Evolutionary conservation across 2,797 vertebrate genomes (phyloP).

Genomic region (Salmo trutta): DNA sequence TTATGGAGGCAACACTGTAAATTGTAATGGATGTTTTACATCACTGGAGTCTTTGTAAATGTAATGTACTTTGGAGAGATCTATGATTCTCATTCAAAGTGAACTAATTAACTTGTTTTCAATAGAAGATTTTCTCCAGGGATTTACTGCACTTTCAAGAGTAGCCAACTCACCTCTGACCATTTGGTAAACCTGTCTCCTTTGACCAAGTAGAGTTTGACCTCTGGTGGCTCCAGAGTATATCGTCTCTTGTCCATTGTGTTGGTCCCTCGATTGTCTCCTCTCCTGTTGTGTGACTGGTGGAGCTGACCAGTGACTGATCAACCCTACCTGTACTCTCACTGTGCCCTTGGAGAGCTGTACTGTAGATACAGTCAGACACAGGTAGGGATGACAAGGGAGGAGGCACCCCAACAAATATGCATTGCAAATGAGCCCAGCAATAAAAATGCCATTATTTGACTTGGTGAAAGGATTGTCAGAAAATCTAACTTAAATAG

Average conservation of each 20-base stretch:
- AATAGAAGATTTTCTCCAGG: background rate
- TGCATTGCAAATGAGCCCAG: slow-evolving; percentile 80
- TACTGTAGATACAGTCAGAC: background rate
- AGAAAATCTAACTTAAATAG: no score
- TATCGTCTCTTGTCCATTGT: slow-evolving; percentile 85
- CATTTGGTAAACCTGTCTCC: slow-evolving; percentile 95
- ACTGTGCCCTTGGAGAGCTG: background rate
- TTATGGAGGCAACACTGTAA: no score
- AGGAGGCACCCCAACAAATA: slow-evolving; percentile 64
- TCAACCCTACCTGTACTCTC: background rate
- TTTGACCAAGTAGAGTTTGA: slow-evolving; percentile 89
- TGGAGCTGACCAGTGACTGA: background rate
- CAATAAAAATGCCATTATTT: slow-evolving; percentile 8
- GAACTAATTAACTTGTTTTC: background rate
- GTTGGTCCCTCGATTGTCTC: slow-evolving; percentile 31
- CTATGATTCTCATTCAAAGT: background rate
- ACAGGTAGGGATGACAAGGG: slow-evolving; percentile 22
- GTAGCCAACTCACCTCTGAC: slow-evolving; percentile 88
- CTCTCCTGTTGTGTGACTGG: background rate
- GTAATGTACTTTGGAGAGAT: no score
- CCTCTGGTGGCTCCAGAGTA: slow-evolving; percentile 78
- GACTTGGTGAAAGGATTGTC: no score
- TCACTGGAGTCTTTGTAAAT: no score
- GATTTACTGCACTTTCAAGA: slow-evolving; percentile 1
- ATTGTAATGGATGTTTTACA: no score